phyloP scores from a whole-genome alignment of 2,113 vertebrate genomes.

The Pongo abelii region DNA sequence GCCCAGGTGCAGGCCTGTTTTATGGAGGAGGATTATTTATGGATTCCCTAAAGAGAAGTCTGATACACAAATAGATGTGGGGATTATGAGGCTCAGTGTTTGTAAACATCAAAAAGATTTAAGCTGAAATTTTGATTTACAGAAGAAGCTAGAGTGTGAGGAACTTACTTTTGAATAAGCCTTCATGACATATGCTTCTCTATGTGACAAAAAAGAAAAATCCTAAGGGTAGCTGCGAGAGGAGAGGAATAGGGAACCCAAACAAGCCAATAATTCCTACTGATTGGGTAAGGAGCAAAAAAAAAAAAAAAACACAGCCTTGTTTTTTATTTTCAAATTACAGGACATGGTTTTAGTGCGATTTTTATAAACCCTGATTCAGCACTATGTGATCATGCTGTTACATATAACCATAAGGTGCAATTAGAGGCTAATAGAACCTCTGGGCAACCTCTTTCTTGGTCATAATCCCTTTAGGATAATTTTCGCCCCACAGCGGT shows the following conservation, averaged over 20 bases:
- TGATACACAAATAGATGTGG: not conserved
- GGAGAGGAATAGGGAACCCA: not conserved
- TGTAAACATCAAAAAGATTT: not conserved
- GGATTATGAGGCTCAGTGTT: conserved; percentile 12
- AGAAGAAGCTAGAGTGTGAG: conserved; percentile 28
- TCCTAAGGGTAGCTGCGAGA: conserved; percentile 16
- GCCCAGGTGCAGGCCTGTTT: not conserved
- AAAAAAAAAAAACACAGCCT: not conserved
- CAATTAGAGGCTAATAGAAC: conserved; percentile 46
- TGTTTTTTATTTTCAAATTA: conserved; percentile 59
- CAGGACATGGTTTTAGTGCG: conserved; percentile 36
- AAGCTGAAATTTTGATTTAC: conserved; percentile 40
- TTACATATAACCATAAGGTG: not conserved
- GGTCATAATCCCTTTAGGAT: not conserved
- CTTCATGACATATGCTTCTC: conserved; percentile 38
- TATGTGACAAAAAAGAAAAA: conserved; percentile 59
- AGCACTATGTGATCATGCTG: not conserved
- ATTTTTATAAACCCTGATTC: conserved; percentile 66
- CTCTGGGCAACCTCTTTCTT: conserved; percentile 3
- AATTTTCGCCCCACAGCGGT: conserved; percentile 10
- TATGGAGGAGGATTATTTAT: not conserved
- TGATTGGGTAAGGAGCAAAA: conserved; percentile 10
- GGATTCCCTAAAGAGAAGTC: conserved; percentile 49
- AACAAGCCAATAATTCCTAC: conserved; percentile 45
- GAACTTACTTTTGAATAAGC: conserved; percentile 40